These are phyloP conservation scores for Penaeus vannamei DNA, from an alignment of 1,140 invertebrate species.

Conservation along the genomic window DNA sequence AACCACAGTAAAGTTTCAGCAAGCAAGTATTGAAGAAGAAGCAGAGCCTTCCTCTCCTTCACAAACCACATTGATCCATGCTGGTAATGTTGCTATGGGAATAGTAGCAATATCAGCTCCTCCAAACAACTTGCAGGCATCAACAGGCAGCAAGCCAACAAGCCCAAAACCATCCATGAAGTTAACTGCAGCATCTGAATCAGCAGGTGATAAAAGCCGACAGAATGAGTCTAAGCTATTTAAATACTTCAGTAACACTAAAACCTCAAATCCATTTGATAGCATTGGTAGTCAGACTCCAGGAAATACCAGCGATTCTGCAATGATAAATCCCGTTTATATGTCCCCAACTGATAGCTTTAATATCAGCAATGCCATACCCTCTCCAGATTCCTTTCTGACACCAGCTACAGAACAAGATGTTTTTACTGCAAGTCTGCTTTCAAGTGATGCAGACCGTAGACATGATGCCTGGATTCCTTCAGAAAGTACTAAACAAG, in stretches of 20 bases:
- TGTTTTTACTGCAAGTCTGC: conserved; percentile 65
- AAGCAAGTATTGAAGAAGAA: conserved; percentile 46
- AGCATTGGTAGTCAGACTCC: conserved; percentile 35
- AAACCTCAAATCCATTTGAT: conserved; percentile 57
- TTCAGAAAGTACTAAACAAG: conserved; percentile 78
- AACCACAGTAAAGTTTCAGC: conserved; percentile 57
- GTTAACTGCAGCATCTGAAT: conserved; percentile 24
- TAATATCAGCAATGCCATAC: conserved; percentile 63
- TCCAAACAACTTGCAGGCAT: conserved; percentile 4
- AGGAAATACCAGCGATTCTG: conserved; percentile 49
- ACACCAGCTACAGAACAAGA: conserved; percentile 67
- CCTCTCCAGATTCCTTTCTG: conserved; percentile 66
- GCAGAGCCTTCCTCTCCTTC: conserved; percentile 11
- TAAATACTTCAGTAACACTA: conserved; percentile 53
- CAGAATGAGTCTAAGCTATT: conserved; percentile 60
- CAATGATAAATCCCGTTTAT: conserved; percentile 67
- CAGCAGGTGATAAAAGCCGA: conserved; percentile 39
- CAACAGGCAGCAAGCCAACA: conserved; percentile 34
- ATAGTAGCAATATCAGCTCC: conserved; percentile 45
- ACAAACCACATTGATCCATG: background rate
- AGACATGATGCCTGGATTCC: conserved; percentile 85
- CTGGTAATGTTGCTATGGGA: conserved; percentile 34
- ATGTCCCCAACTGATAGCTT: conserved; percentile 66
- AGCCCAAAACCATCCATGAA: conserved; percentile 35
- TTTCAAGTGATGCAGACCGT: conserved; percentile 74